Percentiles rank a stretch among this genome's conserved stretches.
Evolutionary conservation across 1,140 invertebrate species (phyloP).

Genomic region (Oryctes rhinoceros): DNA sequence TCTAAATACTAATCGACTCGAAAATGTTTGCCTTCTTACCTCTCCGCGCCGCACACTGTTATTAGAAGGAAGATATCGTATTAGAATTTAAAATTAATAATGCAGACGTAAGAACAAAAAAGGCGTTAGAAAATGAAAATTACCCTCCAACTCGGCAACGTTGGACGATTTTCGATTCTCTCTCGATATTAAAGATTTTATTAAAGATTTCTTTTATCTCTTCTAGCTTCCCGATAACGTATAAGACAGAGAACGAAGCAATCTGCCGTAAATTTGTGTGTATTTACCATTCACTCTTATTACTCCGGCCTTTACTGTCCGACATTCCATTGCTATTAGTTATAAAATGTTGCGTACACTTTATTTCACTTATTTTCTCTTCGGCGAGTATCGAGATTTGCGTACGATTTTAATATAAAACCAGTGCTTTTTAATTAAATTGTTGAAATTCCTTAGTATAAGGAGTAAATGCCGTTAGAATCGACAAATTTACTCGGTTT

Average conservation of each 20-base stretch:
- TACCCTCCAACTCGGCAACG: not conserved
- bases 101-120: not conserved
- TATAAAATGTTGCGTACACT: not conserved
- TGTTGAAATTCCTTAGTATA: not conserved
- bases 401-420: slow-evolving; percentile 5
- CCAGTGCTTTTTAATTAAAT: not conserved
- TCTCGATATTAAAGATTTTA: slow-evolving; percentile 7
- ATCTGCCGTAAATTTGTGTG: slow-evolving; percentile 1
- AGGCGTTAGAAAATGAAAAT: not conserved
- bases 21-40: slow-evolving; percentile 3
- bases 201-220: not conserved
- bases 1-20: slow-evolving; percentile 10
- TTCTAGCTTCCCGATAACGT: not conserved
- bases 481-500: too few relatives aligned
- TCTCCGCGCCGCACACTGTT: not conserved
- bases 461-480: too few relatives aligned
- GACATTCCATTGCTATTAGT: slow-evolving; percentile 3
- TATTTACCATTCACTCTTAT: slow-evolving; percentile 6
- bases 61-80: too few relatives aligned
- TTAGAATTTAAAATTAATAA: slow-evolving; percentile 11
- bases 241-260: not conserved
- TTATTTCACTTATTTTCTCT: slow-evolving; percentile 7
- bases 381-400: not conserved
- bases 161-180: not conserved
- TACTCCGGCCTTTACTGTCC: not conserved